Evolutionary conservation across 2,113 vertebrate genomes (phyloP).

Genomic region (Heterotis niloticus): DNA sequence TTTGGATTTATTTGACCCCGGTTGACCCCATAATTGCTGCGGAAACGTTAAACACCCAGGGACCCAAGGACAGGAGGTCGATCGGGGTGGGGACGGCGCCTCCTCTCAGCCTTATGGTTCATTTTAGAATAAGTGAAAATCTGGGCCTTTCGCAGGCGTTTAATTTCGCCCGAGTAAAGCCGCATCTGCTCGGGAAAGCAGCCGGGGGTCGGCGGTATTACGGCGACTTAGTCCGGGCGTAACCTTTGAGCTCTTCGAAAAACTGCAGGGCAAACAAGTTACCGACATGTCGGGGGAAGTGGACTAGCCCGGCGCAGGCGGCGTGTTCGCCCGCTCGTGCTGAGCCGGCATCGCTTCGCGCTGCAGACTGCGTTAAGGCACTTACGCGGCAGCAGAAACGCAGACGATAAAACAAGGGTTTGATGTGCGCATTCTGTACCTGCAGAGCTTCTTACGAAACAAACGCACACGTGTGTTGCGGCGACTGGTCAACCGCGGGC

Average conservation of each 20-base stretch:
- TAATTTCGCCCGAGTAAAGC: constrained; percentile 25
- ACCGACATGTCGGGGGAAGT: constrained; percentile 32
- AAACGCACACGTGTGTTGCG: constrained; percentile 19
- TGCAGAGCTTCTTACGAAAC: constrained; percentile 25
- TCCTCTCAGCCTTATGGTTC: neutral
- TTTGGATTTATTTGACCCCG: neutral
- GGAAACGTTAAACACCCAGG: too few relatives aligned
- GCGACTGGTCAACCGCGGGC: constrained; percentile 27
- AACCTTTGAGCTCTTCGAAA: constrained; percentile 43
- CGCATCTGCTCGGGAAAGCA: constrained; percentile 38
- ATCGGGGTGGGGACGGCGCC: too few relatives aligned
- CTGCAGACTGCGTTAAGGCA: constrained; percentile 14
- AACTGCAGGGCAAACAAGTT: constrained; percentile 45
- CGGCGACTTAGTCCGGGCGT: constrained; percentile 40
- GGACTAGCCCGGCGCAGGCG: too few relatives aligned
- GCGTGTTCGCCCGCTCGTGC: too few relatives aligned
- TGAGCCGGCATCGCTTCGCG: neutral
- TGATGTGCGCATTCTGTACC: constrained; percentile 24
- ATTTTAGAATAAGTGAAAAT: constrained; percentile 2
- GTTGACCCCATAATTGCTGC: neutral
- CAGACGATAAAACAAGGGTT: too few relatives aligned
- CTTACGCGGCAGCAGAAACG: neutral
- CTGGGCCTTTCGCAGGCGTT: neutral
- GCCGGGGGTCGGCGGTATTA: constrained; percentile 44
- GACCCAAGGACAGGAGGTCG: too few relatives aligned